These are phyloP conservation scores for Callorhinus ursinus DNA, from an alignment of 2,113 vertebrate genomes.

Conservation along the genomic window DNA sequence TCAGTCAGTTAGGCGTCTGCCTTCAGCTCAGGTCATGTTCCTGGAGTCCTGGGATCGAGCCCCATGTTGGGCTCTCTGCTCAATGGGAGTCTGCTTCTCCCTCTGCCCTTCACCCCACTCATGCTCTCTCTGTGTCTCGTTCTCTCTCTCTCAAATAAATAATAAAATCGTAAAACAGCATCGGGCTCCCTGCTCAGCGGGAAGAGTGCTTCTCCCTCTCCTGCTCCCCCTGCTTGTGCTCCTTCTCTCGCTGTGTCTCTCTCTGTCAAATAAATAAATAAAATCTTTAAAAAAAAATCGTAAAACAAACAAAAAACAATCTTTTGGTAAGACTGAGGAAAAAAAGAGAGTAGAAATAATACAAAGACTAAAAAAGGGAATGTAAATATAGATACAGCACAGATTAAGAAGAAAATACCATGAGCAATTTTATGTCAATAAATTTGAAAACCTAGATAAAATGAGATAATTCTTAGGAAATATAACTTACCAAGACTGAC, in stretches of 20 bases:
- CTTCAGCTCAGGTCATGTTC: background rate
- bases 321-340: background rate
- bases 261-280: no score
- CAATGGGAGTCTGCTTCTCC: background rate
- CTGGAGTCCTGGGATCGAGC: background rate
- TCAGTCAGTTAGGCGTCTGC: background rate
- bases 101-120: background rate
- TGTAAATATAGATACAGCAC: background rate
- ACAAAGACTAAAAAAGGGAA: background rate
- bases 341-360: background rate
- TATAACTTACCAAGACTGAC: background rate
- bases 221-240: no score
- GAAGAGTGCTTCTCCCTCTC: no score
- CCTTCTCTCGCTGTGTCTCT: no score
- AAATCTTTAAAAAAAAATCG: no score
- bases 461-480: constrained; percentile 4
- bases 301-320: background rate
- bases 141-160: background rate
- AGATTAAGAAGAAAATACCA: background rate
- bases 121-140: no score
- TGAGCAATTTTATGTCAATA: background rate
- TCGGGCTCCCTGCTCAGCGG: no score
- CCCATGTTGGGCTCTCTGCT: background rate
- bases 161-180: background rate
- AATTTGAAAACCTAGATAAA: constrained; percentile 8